Percentiles rank a stretch among this genome's conserved stretches.
Conservation (phyloP, 2,797 vertebrate species). For the Labeo calbasu region DNA sequence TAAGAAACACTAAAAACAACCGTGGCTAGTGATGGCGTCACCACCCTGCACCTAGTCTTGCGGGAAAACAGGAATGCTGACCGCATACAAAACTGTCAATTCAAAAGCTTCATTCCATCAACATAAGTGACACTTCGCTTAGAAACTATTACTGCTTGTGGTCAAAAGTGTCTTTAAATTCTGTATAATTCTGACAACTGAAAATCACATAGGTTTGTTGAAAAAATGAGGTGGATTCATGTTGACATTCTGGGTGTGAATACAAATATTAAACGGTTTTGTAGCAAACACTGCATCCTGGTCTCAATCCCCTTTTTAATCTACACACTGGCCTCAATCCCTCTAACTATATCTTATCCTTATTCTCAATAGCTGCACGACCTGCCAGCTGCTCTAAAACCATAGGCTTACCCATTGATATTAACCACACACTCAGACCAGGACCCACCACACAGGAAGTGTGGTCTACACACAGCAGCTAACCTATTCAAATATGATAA, state of each 20-base stretch:
- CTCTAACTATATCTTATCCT: conserved; percentile 59
- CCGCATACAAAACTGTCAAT: conserved; percentile 13
- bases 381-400: conserved; percentile 72
- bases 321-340: conserved; percentile 66
- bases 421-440: conserved; percentile 55
- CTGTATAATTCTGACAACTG: neutral
- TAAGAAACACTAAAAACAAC: neutral
- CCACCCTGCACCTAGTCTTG: neutral
- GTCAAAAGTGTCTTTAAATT: neutral
- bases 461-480: conserved; percentile 47
- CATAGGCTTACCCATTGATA: conserved; percentile 52
- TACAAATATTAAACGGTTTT: conserved; percentile 11
- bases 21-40: neutral
- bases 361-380: conserved; percentile 44
- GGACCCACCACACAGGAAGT: conserved; percentile 55
- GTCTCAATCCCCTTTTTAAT: conserved; percentile 58
- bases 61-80: conserved; percentile 3
- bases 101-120: neutral
- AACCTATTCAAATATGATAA: conserved; percentile 8
- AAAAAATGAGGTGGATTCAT: neutral
- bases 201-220: neutral
- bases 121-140: conserved; percentile 2
- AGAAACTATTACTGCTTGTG: conserved; percentile 6
- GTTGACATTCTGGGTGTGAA: conserved; percentile 6
- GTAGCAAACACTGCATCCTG: conserved; percentile 51